phyloP scores from a whole-genome alignment of 2,888 invertebrate genomes.

The Drosophila phalerata region DNA sequence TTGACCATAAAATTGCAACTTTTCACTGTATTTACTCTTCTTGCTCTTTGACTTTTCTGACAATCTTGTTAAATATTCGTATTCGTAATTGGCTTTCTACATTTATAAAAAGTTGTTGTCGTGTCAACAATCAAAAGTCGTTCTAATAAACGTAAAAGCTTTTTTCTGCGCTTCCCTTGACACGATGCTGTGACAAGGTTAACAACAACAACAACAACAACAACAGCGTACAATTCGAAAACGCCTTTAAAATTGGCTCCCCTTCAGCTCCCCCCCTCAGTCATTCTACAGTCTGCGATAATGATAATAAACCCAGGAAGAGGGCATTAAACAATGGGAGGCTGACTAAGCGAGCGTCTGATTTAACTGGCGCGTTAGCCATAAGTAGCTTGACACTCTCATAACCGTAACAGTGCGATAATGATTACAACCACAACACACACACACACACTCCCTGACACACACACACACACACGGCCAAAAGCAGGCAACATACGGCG shows the following conservation, averaged over 20 bases:
- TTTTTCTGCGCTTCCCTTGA: constrained; percentile 38
- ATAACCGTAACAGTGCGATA: constrained; percentile 83
- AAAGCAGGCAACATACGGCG: constrained; percentile 72
- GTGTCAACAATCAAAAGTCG: constrained; percentile 77
- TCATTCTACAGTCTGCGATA: constrained; percentile 42
- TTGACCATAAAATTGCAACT: constrained; percentile 12
- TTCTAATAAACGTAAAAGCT: constrained; percentile 76
- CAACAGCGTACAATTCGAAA: constrained; percentile 39
- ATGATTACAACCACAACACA: constrained; percentile 75
- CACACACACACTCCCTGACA: constrained; percentile 23
- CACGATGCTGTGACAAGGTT: constrained; percentile 47
- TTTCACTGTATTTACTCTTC: neutral
- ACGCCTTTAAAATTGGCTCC: constrained; percentile 35
- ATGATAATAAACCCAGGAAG: constrained; percentile 73
- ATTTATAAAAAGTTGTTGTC: constrained; percentile 53
- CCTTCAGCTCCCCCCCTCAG: neutral
- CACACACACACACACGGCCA: constrained; percentile 17
- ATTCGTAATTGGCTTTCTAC: constrained; percentile 33
- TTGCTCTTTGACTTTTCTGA: neutral
- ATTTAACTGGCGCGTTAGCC: constrained; percentile 78
- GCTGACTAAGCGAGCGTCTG: constrained; percentile 70
- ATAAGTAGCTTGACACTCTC: constrained; percentile 83
- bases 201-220: constrained; percentile 34
- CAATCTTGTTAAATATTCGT: neutral
- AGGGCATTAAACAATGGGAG: constrained; percentile 75